Conservation (phyloP, 2,113 vertebrate genomes). For the Lepisosteus osseus region DNA sequence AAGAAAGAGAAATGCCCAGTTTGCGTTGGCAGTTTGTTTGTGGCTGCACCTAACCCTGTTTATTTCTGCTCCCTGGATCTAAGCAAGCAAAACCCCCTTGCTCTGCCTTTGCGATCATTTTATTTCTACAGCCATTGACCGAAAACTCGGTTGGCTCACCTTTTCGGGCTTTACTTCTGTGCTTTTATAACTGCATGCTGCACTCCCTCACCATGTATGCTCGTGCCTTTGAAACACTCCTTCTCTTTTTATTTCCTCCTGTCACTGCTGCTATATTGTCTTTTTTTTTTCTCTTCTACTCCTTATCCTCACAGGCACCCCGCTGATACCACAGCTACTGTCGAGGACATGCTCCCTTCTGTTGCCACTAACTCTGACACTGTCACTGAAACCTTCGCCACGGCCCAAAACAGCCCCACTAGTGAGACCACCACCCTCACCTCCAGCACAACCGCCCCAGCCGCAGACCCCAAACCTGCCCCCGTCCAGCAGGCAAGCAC, state of each 20-base stretch:
- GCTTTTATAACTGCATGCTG: conserved; percentile 15
- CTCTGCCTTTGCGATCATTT: neutral
- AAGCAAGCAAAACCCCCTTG: neutral
- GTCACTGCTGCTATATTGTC: conserved; percentile 18
- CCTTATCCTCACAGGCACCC: conserved; percentile 82
- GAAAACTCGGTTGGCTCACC: neutral
- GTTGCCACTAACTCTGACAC: conserved; percentile 95
- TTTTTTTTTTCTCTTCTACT: conserved; percentile 33
- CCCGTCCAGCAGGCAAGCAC: conserved; percentile 57
- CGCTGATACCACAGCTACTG: conserved; percentile 78
- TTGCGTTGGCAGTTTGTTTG: neutral
- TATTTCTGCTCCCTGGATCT: neutral
- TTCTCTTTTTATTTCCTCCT: neutral
- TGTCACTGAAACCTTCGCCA: conserved; percentile 90
- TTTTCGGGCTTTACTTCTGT: neutral
- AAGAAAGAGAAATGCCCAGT: neutral
- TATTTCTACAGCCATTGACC: neutral
- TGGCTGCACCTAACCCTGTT: neutral
- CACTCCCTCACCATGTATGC: conserved; percentile 27
- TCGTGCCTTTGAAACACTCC: conserved; percentile 22
- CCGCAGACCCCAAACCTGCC: conserved; percentile 70
- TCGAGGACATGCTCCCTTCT: conserved; percentile 93
- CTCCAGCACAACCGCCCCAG: conserved; percentile 80
- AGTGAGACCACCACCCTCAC: conserved; percentile 95
- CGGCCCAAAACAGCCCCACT: conserved; percentile 91